Evolutionary conservation across 1,140 invertebrate genomes (phyloP).

Genomic region (Apis mellifera): DNA sequence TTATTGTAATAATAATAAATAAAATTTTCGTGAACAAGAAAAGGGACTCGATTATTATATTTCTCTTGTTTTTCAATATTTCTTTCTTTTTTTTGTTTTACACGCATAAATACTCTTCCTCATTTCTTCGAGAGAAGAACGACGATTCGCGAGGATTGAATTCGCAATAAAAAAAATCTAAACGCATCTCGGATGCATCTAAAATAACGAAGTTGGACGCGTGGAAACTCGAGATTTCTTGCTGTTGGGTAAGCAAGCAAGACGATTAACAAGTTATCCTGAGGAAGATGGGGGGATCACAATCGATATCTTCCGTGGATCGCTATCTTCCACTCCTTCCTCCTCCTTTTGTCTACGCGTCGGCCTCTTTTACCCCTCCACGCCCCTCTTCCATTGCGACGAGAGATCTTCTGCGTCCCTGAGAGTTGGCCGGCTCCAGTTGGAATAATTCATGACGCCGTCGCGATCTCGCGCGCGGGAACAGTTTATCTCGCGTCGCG

Average conservation of each 20-base stretch:
- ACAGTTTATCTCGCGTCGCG: constrained; percentile 68
- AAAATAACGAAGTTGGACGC: no score
- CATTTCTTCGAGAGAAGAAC: no score
- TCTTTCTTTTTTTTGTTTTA: no score
- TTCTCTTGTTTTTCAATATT: no score
- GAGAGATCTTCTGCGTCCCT: constrained; percentile 61
- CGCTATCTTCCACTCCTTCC: constrained; percentile 10
- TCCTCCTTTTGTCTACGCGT: constrained; percentile 48
- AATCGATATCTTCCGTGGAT: constrained; percentile 42
- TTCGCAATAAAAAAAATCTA: no score
- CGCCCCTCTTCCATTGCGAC: constrained; percentile 45
- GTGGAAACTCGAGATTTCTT: background rate
- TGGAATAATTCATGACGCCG: constrained; percentile 76
- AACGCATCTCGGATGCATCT: no score
- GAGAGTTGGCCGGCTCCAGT: constrained; percentile 55
- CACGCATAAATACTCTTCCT: no score
- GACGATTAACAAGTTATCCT: constrained; percentile 26
- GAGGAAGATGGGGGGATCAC: constrained; percentile 12
- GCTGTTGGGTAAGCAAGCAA: background rate
- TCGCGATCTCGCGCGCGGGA: constrained; percentile 67
- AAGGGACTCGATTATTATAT: no score
- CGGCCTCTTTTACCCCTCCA: constrained; percentile 23
- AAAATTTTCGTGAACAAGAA: no score
- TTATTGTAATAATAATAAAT: no score
- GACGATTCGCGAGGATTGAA: no score